These are phyloP conservation scores for Sparus aurata DNA, from an alignment of 2,797 vertebrate species.

Conservation along the genomic window DNA sequence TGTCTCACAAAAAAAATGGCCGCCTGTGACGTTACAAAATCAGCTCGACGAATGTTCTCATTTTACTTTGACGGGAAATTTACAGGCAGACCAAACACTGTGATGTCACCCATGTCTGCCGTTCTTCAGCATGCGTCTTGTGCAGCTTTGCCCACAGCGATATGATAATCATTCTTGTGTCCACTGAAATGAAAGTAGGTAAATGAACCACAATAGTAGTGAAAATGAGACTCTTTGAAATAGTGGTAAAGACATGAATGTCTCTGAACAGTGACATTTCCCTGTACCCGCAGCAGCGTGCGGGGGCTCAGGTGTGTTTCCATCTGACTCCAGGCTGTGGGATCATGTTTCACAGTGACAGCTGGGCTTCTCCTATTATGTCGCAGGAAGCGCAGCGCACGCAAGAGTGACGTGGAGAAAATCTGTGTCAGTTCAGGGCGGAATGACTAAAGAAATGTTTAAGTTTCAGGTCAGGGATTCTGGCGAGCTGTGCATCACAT, in stretches of 20 bases:
- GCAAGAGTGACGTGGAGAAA: constrained; percentile 9
- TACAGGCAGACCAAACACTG: background rate
- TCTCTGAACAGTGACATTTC: constrained; percentile 11
- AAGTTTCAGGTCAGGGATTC: constrained; percentile 27
- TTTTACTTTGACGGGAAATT: background rate
- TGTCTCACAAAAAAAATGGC: background rate
- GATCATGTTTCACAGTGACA: constrained; percentile 42
- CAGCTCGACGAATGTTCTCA: background rate
- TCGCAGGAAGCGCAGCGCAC: background rate
- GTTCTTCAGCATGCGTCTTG: background rate
- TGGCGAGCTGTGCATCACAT: background rate
- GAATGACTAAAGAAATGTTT: constrained; percentile 13
- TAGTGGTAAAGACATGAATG: background rate
- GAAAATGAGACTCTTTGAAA: background rate
- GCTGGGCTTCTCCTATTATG: constrained; percentile 31
- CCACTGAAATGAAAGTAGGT: background rate
- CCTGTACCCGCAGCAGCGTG: constrained; percentile 13
- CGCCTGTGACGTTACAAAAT: background rate
- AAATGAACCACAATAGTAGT: background rate
- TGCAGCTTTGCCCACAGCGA: constrained; percentile 7
- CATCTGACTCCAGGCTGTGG: constrained; percentile 32
- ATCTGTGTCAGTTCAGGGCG: background rate
- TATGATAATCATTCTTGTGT: background rate
- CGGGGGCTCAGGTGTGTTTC: constrained; percentile 37
- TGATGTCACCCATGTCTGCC: background rate